These are phyloP conservation scores for Geophilus truncorum DNA, from an alignment of 2,888 invertebrate genomes.

Conservation along the genomic window DNA sequence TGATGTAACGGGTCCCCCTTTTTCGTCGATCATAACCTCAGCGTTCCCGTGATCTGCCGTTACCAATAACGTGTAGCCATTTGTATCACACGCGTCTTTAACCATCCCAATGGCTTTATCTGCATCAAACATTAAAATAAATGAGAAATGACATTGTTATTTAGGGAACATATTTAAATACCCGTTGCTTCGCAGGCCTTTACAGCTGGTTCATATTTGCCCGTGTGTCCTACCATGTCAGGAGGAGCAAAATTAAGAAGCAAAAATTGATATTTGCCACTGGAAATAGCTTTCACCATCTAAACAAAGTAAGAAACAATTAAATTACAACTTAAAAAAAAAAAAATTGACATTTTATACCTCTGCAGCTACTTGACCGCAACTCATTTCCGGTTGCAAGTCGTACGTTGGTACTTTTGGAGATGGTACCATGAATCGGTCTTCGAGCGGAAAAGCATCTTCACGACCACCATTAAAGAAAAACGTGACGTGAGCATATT, in stretches of 20 bases:
- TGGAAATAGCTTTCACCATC: constrained; percentile 46
- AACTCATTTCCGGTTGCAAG: constrained; percentile 50
- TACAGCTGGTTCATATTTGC: constrained; percentile 48
- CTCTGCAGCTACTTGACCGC: constrained; percentile 48
- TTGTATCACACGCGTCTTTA: constrained; percentile 44
- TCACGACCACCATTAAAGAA: constrained; percentile 53
- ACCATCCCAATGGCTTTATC: constrained; percentile 49
- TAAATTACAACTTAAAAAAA: neutral
- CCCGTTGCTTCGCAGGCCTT: constrained; percentile 45
- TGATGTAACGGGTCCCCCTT: constrained; percentile 49
- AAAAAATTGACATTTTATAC: constrained; percentile 36
- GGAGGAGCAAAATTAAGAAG: constrained; percentile 54
- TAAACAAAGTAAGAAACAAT: neutral
- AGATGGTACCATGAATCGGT: constrained; percentile 49
- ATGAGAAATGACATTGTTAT: no score
- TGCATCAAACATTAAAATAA: constrained; percentile 31
- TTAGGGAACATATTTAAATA: no score
- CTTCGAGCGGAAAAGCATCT: constrained; percentile 47
- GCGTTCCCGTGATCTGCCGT: constrained; percentile 51
- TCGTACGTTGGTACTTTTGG: constrained; percentile 52
- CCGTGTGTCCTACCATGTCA: constrained; percentile 52
- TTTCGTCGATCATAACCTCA: constrained; percentile 49
- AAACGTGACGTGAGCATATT: constrained; percentile 53
- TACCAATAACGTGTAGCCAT: constrained; percentile 43
- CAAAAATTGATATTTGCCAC: constrained; percentile 48